phyloP scores from a whole-genome alignment of 2,113 vertebrate species.

The Oryzias curvinotus region DNA sequence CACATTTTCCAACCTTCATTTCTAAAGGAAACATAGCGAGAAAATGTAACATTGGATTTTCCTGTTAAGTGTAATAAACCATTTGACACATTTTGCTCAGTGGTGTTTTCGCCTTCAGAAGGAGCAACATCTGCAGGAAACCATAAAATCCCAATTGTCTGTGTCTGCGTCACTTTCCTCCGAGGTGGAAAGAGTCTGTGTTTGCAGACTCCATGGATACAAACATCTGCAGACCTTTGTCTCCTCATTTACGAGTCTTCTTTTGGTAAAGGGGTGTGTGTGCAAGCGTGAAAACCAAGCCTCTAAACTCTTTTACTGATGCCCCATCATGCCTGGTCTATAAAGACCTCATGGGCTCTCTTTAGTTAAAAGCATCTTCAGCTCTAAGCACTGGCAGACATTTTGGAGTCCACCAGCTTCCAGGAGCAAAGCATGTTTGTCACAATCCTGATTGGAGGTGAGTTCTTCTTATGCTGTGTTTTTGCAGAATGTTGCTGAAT shows the following conservation, averaged over 20 bases:
- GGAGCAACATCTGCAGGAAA: not conserved
- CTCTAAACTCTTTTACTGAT: constrained; percentile 32
- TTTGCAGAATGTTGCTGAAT: not conserved
- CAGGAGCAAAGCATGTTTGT: constrained; percentile 66
- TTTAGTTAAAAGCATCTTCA: not conserved
- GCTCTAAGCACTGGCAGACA: not conserved
- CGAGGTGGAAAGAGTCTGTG: constrained; percentile 48
- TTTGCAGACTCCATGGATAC: constrained; percentile 73
- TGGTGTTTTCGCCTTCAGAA: too few relatives aligned
- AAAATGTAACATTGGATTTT: too few relatives aligned
- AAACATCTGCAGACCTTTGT: constrained; percentile 37
- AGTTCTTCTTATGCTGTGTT: constrained; percentile 20
- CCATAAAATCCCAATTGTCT: not conserved
- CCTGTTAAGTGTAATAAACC: too few relatives aligned
- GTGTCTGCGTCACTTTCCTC: constrained; percentile 1
- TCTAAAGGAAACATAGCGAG: too few relatives aligned
- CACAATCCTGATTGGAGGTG: constrained; percentile 72
- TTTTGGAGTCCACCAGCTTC: not conserved
- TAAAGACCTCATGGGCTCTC: not conserved
- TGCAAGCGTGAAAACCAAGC: constrained; percentile 39
- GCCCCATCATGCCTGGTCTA: constrained; percentile 13
- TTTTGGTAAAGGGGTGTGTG: constrained; percentile 22
- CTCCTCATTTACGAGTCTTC: constrained; percentile 29
- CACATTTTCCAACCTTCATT: too few relatives aligned
- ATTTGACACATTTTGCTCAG: too few relatives aligned